These are phyloP conservation scores for Thysanoteuthis rhombus DNA, from an alignment of 2,888 invertebrate genomes.

Conservation along the genomic window DNA sequence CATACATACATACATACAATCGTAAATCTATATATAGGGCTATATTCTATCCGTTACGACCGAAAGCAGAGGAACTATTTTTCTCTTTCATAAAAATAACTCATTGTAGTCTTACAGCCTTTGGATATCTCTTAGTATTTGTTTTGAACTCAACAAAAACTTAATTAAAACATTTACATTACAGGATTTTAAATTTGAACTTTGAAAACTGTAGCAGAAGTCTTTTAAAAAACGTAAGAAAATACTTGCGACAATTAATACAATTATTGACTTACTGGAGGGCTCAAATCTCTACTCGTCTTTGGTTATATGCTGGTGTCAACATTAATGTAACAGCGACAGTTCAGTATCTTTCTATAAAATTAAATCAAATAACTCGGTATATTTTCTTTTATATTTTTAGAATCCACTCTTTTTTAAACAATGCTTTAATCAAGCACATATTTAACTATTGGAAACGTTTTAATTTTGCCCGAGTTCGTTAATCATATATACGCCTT, in stretches of 20 bases:
- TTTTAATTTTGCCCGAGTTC: not conserved
- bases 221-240: not conserved
- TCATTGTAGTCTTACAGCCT: no score
- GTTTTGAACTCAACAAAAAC: not conserved
- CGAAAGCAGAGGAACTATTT: no score
- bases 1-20: no score
- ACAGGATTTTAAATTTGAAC: not conserved
- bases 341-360: not conserved
- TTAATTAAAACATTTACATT: not conserved
- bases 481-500: not conserved
- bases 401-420: not conserved
- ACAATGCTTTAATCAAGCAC: not conserved
- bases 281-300: not conserved
- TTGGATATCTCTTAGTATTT: not conserved
- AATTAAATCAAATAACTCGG: not conserved
- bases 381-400: not conserved
- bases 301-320: not conserved
- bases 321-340: not conserved
- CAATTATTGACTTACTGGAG: not conserved
- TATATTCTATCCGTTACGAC: no score
- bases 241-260: not conserved
- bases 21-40: no score
- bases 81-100: no score
- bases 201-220: not conserved
- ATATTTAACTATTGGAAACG: not conserved